Evolutionary conservation across 2,888 invertebrate species (phyloP).

Genomic region (Amblyjoppa fuscipennis): DNA sequence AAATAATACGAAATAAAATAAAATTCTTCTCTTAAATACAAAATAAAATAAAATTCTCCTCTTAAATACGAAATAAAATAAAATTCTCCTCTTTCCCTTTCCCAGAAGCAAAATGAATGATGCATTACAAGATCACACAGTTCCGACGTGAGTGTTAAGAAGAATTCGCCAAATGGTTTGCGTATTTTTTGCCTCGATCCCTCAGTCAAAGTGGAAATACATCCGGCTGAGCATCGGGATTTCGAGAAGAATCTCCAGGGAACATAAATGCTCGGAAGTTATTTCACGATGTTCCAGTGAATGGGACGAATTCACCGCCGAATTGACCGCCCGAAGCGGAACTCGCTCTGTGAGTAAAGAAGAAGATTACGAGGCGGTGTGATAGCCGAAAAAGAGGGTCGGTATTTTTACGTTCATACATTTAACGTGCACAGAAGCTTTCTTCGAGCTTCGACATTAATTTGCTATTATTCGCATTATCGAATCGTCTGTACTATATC

Average conservation of each 20-base stretch:
- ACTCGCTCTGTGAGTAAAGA: background rate
- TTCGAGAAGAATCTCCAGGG: background rate
- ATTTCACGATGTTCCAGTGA: slow-evolving; percentile 53
- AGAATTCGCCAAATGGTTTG: background rate
- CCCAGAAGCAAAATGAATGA: background rate
- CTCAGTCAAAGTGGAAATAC: slow-evolving; percentile 2
- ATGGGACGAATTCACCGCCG: slow-evolving; percentile 13
- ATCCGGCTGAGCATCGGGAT: background rate
- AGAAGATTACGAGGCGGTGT: slow-evolving; percentile 4
- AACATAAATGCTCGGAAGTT: slow-evolving; percentile 37
- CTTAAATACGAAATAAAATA: background rate
- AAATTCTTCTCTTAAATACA: background rate
- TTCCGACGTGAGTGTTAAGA: background rate
- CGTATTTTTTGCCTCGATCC: background rate
- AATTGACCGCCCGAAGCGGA: slow-evolving; percentile 39
- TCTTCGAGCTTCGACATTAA: slow-evolving; percentile 12
- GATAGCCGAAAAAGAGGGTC: slow-evolving; percentile 11
- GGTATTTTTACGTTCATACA: slow-evolving; percentile 12
- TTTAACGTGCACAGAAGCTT: slow-evolving; percentile 39
- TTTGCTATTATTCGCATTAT: background rate
- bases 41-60: background rate
- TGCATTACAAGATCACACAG: background rate
- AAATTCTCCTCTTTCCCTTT: too few species aligned
- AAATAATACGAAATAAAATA: background rate
- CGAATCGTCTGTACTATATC: slow-evolving; percentile 12